These are phyloP conservation scores for Leptura quadrifasciata DNA, from an alignment of 2,888 invertebrate species.

Conservation along the genomic window DNA sequence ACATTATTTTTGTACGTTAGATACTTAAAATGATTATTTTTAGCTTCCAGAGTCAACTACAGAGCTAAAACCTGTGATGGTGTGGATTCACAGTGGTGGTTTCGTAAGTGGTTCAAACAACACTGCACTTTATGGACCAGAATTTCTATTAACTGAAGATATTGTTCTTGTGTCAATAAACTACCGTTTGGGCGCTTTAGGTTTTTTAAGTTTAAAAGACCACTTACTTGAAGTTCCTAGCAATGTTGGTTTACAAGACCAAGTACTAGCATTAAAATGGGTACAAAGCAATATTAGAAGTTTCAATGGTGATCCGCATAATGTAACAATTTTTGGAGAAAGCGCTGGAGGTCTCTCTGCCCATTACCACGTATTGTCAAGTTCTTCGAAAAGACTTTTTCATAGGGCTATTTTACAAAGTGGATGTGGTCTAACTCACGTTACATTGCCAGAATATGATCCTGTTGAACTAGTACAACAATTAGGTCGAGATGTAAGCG, in stretches of 20 bases:
- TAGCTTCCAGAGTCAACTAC: conserved; percentile 30
- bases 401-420: conserved; percentile 61
- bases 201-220: conserved; percentile 74
- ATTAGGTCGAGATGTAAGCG: conserved; percentile 63
- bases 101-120: conserved; percentile 73
- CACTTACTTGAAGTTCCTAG: conserved; percentile 73
- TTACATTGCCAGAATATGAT: conserved; percentile 53
- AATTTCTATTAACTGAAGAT: conserved; percentile 73
- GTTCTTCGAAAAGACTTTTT: conserved; percentile 69
- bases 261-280: conserved; percentile 74
- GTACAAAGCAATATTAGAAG: conserved; percentile 73
- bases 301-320: conserved; percentile 75
- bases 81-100: conserved; percentile 75
- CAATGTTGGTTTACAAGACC: conserved; percentile 76
- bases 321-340: conserved; percentile 75
- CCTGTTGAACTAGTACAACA: conserved; percentile 41
- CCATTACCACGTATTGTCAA: conserved; percentile 74
- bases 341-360: conserved; percentile 75
- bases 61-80: conserved; percentile 68
- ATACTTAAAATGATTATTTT: no score
- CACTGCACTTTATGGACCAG: conserved; percentile 68
- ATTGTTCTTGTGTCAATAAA: conserved; percentile 73
- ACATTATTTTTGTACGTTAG: no score
- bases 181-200: conserved; percentile 73
- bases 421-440: conserved; percentile 57